Conservation (phyloP, 2,113 vertebrate species). For the Macquaria ambigua region DNA sequence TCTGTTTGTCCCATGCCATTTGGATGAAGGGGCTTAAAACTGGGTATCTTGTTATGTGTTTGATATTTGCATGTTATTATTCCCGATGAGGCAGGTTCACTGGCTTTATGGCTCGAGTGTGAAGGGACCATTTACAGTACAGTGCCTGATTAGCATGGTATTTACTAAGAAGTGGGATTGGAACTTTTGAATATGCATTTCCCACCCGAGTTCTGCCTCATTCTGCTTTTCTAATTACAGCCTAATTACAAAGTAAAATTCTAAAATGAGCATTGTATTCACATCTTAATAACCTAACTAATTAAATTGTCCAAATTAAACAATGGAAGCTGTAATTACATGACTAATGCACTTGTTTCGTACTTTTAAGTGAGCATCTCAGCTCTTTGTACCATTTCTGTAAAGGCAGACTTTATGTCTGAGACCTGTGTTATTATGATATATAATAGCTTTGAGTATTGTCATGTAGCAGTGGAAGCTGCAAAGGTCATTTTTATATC, state of each 20-base stretch:
- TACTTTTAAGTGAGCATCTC: constrained; percentile 19
- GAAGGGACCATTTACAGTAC: constrained; percentile 41
- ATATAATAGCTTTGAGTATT: background rate
- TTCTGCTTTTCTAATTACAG: constrained; percentile 74
- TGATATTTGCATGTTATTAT: constrained; percentile 22
- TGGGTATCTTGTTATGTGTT: background rate
- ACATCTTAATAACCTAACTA: constrained; percentile 70
- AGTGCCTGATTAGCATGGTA: constrained; percentile 56
- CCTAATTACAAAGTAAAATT: constrained; percentile 80
- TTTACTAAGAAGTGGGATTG: constrained; percentile 63
- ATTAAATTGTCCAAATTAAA: constrained; percentile 72
- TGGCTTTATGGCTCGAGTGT: constrained; percentile 23
- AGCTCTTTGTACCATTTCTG: constrained; percentile 12
- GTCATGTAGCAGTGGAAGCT: background rate
- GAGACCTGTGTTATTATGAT: constrained; percentile 17
- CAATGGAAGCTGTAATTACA: constrained; percentile 68
- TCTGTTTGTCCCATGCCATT: background rate
- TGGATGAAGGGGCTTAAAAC: constrained; percentile 4
- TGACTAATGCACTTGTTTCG: constrained; percentile 57
- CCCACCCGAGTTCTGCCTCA: constrained; percentile 77
- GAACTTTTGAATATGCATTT: constrained; percentile 73
- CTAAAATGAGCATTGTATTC: constrained; percentile 65
- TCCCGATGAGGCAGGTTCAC: constrained; percentile 2
- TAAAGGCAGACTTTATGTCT: constrained; percentile 25
- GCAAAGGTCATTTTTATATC: constrained; percentile 43